Percentiles rank a stretch among this genome's conserved stretches.
Evolutionary conservation across 2,797 vertebrate species (phyloP).

Genomic region (Gadopsis bispinosus): DNA sequence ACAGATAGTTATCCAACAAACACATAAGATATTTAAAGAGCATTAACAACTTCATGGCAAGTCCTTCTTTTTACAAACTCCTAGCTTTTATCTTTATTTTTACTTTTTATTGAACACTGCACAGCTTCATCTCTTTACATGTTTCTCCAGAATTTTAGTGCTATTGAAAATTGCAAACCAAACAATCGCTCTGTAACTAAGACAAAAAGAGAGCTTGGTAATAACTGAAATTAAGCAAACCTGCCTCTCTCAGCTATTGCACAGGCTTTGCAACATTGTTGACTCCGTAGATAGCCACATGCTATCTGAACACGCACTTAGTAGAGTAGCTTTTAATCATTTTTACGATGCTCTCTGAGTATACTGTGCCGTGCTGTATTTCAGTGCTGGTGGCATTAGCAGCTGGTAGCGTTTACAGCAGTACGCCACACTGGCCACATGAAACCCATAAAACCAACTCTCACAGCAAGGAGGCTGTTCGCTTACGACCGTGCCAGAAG

Average conservation of each 20-base stretch:
- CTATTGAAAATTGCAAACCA: slow-evolving; percentile 8
- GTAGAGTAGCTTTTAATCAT: slow-evolving; percentile 57
- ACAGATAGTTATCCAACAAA: neutral
- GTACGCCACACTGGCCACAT: slow-evolving; percentile 52
- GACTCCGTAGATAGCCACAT: slow-evolving; percentile 50
- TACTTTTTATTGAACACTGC: neutral
- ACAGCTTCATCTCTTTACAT: neutral
- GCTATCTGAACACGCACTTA: slow-evolving; percentile 54
- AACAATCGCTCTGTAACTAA: neutral
- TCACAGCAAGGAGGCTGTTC: slow-evolving; percentile 26
- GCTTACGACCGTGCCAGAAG: slow-evolving; percentile 36
- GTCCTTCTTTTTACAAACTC: neutral
- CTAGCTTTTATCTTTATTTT: neutral
- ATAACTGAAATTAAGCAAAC: slow-evolving; percentile 50
- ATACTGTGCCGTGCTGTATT: slow-evolving; percentile 57
- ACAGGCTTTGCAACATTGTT: slow-evolving; percentile 7
- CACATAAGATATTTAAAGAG: neutral
- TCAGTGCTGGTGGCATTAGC: slow-evolving; percentile 62
- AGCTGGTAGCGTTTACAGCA: slow-evolving; percentile 67
- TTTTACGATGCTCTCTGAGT: slow-evolving; percentile 67
- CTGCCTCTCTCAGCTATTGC: slow-evolving; percentile 10
- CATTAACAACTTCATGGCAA: neutral
- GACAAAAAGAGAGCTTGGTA: neutral
- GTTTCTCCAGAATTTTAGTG: neutral
- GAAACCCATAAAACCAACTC: slow-evolving; percentile 65